A percentile compares a stretch with the other conserved stretches of the same genome.
Conservation (phyloP, 1,140 invertebrate species). For the Phocides pigmalion region DNA sequence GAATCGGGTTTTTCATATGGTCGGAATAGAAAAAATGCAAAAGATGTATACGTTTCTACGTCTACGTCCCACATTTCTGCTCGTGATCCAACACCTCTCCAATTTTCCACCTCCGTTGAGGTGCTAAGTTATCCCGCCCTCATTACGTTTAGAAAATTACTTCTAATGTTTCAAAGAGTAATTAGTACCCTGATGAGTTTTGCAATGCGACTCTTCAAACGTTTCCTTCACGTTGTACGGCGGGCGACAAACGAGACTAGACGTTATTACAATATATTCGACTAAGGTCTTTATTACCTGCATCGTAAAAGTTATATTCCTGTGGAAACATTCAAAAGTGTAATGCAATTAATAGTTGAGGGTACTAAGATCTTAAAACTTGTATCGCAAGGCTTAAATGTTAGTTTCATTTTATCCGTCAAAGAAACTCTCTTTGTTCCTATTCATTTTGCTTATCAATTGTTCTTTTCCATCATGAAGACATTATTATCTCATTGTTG, state of each 20-base stretch:
- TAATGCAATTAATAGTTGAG: neutral
- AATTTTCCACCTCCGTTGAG: neutral
- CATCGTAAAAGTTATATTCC: neutral
- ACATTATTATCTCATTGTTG: too few relatives aligned
- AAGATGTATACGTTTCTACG: too few relatives aligned
- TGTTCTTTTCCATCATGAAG: too few relatives aligned
- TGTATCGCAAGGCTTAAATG: conserved; percentile 3
- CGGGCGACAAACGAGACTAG: neutral
- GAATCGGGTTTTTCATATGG: too few relatives aligned
- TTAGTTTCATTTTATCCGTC: neutral
- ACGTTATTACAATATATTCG: neutral
- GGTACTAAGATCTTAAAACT: conserved; percentile 7
- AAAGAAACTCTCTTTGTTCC: too few relatives aligned
- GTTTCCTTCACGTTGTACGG: neutral
- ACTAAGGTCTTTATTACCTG: neutral
- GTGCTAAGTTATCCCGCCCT: neutral
- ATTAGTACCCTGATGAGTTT: conserved; percentile 21
- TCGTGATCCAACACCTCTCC: too few relatives aligned
- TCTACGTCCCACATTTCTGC: too few relatives aligned
- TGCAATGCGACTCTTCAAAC: conserved; percentile 8
- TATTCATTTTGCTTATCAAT: too few relatives aligned
- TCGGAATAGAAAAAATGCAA: too few relatives aligned
- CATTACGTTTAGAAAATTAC: conserved; percentile 18
- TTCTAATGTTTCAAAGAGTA: conserved; percentile 25
- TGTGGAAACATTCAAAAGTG: too few relatives aligned